These are phyloP conservation scores for Sinocyclocheilus grahami DNA, from an alignment of 2,113 vertebrate species.

Conservation along the genomic window DNA sequence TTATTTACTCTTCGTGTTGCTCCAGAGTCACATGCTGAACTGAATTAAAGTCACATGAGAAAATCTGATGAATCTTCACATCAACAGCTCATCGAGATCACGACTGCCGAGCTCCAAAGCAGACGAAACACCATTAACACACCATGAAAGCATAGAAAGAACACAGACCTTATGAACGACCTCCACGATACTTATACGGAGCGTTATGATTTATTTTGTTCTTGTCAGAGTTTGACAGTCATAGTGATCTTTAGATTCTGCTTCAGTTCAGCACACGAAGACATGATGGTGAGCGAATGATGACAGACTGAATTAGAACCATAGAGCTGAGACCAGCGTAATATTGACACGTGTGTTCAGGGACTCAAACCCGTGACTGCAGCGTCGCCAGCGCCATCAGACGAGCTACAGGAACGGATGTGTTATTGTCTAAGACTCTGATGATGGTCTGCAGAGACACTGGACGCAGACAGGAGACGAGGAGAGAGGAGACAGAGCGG, in stretches of 20 bases:
- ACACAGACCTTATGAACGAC: background rate
- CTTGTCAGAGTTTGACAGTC: background rate
- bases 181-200: background rate
- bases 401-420: no score
- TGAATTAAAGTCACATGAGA: background rate
- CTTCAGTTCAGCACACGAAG: background rate
- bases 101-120: background rate
- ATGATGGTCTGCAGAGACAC: background rate
- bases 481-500: background rate
- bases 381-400: no score
- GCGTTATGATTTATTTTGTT: background rate
- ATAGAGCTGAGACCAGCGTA: background rate
- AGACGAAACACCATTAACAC: background rate
- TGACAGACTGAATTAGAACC: background rate
- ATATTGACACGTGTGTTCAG: background rate
- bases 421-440: no score
- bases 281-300: background rate
- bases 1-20: background rate
- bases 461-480: conserved; percentile 28
- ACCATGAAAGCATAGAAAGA: background rate
- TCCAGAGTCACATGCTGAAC: background rate
- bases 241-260: background rate
- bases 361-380: background rate
- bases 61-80: background rate
- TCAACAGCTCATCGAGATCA: background rate